Evolutionary conservation across 2,888 invertebrate genomes (phyloP), one percentile per base, ranked within the genome.

Genomic region (Eubasilissa splendida): DNA sequence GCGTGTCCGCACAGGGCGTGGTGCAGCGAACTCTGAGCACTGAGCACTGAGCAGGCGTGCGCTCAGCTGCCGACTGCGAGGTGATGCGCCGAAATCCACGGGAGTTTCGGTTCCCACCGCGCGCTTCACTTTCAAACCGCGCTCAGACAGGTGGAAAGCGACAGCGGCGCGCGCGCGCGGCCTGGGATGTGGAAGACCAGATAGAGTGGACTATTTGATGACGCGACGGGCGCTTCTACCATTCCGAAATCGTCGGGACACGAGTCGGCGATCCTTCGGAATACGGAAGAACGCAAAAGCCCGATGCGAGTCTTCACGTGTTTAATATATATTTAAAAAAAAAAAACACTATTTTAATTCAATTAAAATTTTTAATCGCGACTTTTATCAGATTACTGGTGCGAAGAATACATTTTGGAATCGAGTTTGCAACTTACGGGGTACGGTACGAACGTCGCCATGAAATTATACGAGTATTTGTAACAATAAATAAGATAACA

Each of bases 51-150:
- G 12, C 63, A 52, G 76, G 63, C 50, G 76, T n/a, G 52, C 63
- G 76, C 33, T 71, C 71, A 54, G 56, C 58, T 58, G n/a, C 12
- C 58, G 58, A 58, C 58, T 58, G n/a, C 63, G 66, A 42, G 14
- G 65, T 33, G n/a, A 63, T 14, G 31, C 7, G 7, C 65, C 56
- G 58, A 66, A 79, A 75, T 50, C 68, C 73, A 4, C 52, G 56
- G 59, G 73, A 66, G 63, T 65, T 65, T 73, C 76, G 63, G 54
- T 65, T 65, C 66, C 50, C 63, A 50, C 63, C 60, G 52, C 56
- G 53, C 8, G 59, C 76, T 80, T 77, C 79, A 76, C 83, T 83
- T 81, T 83, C 83, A 73, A 70, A 70, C 76, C 60, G 63, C 14
- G 65, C 65, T 56, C 77, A 11, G 7, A 52, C 52, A 42, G 73